These are phyloP conservation scores for Phoxinus phoxinus DNA, from an alignment of 2,113 vertebrate genomes.

Conservation along the genomic window DNA sequence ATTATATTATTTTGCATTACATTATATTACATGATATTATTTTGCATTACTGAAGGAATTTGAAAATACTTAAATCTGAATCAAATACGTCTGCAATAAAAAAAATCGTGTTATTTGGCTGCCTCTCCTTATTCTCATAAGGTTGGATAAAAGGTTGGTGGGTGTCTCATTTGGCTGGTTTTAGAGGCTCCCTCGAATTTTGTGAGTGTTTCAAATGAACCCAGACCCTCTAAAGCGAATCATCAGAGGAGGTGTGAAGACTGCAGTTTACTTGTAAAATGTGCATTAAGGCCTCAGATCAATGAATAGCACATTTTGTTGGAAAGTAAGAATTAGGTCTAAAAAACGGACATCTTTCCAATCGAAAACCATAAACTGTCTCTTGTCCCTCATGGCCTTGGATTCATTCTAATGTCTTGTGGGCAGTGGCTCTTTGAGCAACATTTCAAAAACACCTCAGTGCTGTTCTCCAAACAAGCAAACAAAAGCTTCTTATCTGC, in stretches of 20 bases:
- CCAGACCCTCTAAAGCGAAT: not conserved
- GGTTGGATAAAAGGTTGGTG: not conserved
- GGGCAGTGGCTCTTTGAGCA: not conserved
- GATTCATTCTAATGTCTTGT: not conserved
- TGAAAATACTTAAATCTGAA: not conserved
- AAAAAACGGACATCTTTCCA: not conserved
- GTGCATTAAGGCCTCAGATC: not conserved
- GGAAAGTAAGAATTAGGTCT: not conserved
- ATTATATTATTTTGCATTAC: too few relatives aligned
- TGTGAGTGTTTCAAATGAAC: not conserved
- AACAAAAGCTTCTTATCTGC: conserved; percentile 53
- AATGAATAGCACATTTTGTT: not conserved
- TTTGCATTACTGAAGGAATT: not conserved
- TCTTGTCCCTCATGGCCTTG: not conserved
- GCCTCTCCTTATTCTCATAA: not conserved
- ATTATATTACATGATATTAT: too few relatives aligned
- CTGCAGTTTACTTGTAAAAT: not conserved
- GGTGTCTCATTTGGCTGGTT: not conserved
- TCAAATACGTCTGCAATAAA: not conserved
- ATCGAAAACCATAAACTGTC: not conserved
- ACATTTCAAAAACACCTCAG: conserved; percentile 18
- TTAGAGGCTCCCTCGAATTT: not conserved
- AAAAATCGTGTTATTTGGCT: not conserved
- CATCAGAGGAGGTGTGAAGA: not conserved
- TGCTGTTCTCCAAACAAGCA: not conserved